Percentiles rank a stretch among this genome's conserved stretches.
Evolutionary conservation across 35 echinoderm and acorn worm genomes (phyloP).

Genomic region (Holothuria glaberrima): DNA sequence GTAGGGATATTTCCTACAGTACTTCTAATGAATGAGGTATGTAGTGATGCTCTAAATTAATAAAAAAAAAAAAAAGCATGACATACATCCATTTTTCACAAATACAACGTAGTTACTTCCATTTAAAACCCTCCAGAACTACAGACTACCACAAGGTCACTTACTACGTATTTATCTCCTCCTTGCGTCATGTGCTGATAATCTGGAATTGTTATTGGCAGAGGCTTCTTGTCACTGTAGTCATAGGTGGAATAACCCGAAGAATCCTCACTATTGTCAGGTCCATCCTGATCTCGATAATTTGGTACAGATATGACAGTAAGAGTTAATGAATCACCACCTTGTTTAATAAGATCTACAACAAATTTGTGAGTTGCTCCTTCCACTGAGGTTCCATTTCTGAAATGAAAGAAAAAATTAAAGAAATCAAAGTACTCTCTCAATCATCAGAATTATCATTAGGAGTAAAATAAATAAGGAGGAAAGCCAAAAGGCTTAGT

Average conservation of each 20-base stretch:
- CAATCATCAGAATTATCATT: not conserved
- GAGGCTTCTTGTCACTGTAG: conserved; percentile 89
- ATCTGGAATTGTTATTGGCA: conserved; percentile 93
- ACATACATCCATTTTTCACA: too few relatives aligned
- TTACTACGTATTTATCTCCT: conserved; percentile 96
- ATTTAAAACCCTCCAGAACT: too few relatives aligned
- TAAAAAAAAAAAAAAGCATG: too few relatives aligned
- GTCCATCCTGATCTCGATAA: conserved; percentile 78
- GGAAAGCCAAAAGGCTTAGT: too few relatives aligned
- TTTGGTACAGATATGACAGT: conserved; percentile 99
- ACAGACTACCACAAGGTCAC: not conserved
- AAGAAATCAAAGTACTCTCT: not conserved
- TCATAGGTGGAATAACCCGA: conserved; percentile 96
- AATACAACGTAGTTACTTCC: too few relatives aligned
- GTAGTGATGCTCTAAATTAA: too few relatives aligned
- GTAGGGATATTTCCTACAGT: too few relatives aligned
- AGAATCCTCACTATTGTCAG: conserved; percentile 92
- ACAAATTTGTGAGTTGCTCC: conserved; percentile 98
- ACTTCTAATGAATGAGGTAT: too few relatives aligned
- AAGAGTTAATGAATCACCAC: conserved; percentile 83
- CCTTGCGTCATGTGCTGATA: conserved; percentile 74
- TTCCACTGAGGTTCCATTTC: conserved; percentile 90
- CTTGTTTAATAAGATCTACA: conserved; percentile 96
- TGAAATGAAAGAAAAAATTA: conserved; percentile 51
- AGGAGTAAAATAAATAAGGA: not conserved